Conservation (phyloP, 2,797 vertebrate species). For the Dipus sagitta region DNA sequence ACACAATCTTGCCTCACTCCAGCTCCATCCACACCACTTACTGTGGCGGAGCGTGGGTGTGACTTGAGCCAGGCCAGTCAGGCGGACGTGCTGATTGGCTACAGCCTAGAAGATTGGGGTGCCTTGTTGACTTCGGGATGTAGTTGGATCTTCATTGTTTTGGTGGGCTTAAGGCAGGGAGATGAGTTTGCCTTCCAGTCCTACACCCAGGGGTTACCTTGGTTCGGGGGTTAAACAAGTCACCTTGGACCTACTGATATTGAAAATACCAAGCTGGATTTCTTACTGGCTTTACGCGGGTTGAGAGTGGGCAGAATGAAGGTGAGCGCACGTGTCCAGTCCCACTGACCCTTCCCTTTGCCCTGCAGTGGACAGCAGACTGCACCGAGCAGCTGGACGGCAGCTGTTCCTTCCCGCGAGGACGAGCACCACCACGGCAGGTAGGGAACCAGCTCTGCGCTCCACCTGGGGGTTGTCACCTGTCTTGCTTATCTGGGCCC, state of each 20-base stretch:
- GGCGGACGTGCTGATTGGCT: neutral
- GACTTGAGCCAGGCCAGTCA: neutral
- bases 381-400: constrained; percentile 93
- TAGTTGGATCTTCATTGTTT: neutral
- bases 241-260: neutral
- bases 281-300: neutral
- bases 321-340: constrained; percentile 27
- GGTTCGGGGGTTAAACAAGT: neutral
- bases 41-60: neutral
- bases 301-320: neutral
- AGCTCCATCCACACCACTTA: neutral
- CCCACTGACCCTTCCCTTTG: constrained; percentile 69
- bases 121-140: neutral
- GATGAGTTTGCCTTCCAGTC: neutral
- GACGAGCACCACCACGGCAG: constrained; percentile 89
- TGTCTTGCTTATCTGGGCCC: neutral
- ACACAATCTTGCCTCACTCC: neutral
- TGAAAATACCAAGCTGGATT: neutral
- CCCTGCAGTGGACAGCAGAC: constrained; percentile 94
- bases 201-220: neutral
- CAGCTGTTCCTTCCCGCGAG: constrained; percentile 93
- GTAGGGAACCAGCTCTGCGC: constrained; percentile 78
- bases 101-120: neutral
- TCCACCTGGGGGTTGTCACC: neutral
- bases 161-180: neutral